A percentile compares a stretch with the other conserved stretches of the same genome.
These are phyloP conservation scores for Tachina lurida DNA, from an alignment of 2,888 invertebrate species.

Conservation along the genomic window DNA sequence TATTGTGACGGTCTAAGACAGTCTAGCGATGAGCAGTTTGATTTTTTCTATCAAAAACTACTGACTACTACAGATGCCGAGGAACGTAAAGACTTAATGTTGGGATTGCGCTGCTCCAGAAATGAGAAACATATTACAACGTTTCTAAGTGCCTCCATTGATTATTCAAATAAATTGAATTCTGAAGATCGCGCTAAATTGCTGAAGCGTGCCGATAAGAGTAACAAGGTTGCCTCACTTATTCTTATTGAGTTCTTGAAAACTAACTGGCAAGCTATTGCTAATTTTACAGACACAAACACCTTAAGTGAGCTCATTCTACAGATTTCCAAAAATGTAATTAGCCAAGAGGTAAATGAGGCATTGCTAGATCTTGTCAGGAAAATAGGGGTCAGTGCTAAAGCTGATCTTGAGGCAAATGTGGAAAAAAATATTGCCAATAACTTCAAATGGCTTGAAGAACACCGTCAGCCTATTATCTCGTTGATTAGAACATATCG, in stretches of 20 bases:
- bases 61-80: constrained; percentile 84
- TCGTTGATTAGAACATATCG: constrained; percentile 73
- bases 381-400: constrained; percentile 73
- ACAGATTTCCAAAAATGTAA: constrained; percentile 76
- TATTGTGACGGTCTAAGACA: constrained; percentile 81
- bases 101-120: constrained; percentile 87
- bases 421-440: constrained; percentile 74
- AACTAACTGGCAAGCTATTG: constrained; percentile 80
- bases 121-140: constrained; percentile 84
- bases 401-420: constrained; percentile 70
- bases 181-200: constrained; percentile 76
- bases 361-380: constrained; percentile 75
- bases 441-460: constrained; percentile 77
- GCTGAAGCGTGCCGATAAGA: rapidly evolving
- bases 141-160: constrained; percentile 82
- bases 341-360: constrained; percentile 75
- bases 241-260: constrained; percentile 84
- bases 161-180: constrained; percentile 73
- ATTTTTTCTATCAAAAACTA: constrained; percentile 86
- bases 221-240: neutral
- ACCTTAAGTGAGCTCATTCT: constrained; percentile 75
- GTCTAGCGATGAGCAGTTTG: constrained; percentile 84
- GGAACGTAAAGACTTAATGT: constrained; percentile 85
- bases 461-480: constrained; percentile 77
- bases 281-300: constrained; percentile 73